Evolutionary conservation across 2,113 vertebrate species (phyloP).

Genomic region (Pituophis catenifer): DNA sequence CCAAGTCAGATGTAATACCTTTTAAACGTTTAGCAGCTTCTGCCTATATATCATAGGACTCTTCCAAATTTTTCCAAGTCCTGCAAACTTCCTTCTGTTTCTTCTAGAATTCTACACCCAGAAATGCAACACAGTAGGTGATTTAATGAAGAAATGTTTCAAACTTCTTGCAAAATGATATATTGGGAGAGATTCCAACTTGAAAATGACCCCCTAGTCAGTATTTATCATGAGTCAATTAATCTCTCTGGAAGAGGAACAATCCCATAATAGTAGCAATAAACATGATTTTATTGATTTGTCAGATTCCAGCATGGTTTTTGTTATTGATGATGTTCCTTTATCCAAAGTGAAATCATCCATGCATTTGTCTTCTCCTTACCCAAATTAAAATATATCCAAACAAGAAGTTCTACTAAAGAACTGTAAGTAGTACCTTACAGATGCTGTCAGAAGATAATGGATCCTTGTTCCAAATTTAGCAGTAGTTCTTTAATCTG

Average conservation of each 20-base stretch:
- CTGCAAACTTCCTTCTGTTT: neutral
- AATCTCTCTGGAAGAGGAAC: neutral
- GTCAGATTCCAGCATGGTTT: neutral
- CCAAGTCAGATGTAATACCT: neutral
- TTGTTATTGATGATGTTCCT: neutral
- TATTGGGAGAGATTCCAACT: neutral
- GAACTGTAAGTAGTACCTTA: neutral
- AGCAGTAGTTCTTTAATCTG: neutral
- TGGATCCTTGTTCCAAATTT: neutral
- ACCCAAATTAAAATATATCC: fast-evolving
- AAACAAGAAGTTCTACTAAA: neutral
- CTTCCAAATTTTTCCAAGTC: neutral
- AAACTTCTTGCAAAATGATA: neutral
- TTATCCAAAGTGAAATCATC: neutral
- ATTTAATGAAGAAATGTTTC: constrained; percentile 21
- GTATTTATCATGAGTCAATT: neutral
- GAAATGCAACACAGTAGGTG: neutral
- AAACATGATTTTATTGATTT: neutral
- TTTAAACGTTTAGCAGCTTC: neutral
- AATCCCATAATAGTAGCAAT: neutral
- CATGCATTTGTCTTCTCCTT: neutral
- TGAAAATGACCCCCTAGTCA: neutral
- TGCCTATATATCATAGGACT: neutral
- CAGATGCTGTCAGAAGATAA: neutral
- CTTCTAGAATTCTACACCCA: neutral